phyloP scores from a whole-genome alignment of 2,797 vertebrate species.

The Molossus alvarezi region DNA sequence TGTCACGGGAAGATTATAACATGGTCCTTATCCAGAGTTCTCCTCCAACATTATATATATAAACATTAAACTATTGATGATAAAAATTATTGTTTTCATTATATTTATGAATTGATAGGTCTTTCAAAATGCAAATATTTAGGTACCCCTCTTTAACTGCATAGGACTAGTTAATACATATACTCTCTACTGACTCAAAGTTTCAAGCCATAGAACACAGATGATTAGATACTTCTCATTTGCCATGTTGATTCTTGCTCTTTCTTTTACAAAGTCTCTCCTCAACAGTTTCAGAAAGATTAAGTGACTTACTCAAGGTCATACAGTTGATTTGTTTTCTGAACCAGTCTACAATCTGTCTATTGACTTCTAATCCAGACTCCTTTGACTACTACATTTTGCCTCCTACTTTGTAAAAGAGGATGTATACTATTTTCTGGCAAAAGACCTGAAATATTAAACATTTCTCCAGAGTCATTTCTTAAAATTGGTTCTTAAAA shows the following conservation, averaged over 20 bases:
- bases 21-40: fast-evolving
- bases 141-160: background rate
- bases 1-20: background rate
- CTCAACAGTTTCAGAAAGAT: background rate
- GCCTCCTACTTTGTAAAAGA: constrained; percentile 25
- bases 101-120: fast-evolving
- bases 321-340: constrained; percentile 39
- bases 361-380: background rate
- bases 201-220: background rate
- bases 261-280: constrained; percentile 41
- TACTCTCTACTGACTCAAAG: constrained; percentile 70
- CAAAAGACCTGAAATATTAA: constrained; percentile 52
- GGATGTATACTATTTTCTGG: background rate
- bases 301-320: background rate
- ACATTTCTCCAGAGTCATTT: constrained; percentile 70
- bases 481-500: constrained; percentile 74
- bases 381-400: constrained; percentile 60
- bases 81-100: fast-evolving
- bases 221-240: background rate
- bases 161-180: background rate
- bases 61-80: background rate
- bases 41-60: background rate
- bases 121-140: background rate
- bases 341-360: background rate
- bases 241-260: background rate